These are phyloP conservation scores for Vulpes ferrilata DNA, from an alignment of 2,113 vertebrate species.

Conservation along the genomic window DNA sequence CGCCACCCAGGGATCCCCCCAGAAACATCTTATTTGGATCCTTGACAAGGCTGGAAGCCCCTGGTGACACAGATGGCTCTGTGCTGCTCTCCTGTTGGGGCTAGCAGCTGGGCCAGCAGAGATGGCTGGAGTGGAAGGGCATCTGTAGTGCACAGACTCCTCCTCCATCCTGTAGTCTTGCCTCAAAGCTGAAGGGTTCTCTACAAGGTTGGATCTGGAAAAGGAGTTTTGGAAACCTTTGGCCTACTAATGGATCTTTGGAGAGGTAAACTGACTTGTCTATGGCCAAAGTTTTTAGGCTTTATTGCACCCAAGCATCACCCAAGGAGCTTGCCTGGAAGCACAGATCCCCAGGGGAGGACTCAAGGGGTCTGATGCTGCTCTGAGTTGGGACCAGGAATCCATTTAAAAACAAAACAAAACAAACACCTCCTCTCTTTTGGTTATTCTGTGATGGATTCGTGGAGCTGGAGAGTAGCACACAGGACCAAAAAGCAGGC, in stretches of 20 bases:
- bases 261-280: neutral
- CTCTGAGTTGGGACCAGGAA: neutral
- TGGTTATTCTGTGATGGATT: neutral
- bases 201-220: neutral
- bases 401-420: neutral
- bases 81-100: neutral
- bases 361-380: neutral
- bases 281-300: neutral
- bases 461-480: neutral
- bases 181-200: neutral
- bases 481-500: neutral
- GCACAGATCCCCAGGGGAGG: neutral
- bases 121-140: neutral
- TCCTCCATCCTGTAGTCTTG: neutral
- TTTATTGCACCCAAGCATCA: neutral
- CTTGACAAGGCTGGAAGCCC: neutral
- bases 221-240: conserved; percentile 25
- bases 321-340: neutral
- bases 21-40: neutral
- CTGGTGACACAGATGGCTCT: rapidly evolving
- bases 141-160: no score
- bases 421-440: neutral
- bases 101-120: neutral
- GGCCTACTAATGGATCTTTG: neutral
- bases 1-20: no score